Conservation (phyloP, 2,113 vertebrate genomes). For the Urocynchramus pylzowi region DNA sequence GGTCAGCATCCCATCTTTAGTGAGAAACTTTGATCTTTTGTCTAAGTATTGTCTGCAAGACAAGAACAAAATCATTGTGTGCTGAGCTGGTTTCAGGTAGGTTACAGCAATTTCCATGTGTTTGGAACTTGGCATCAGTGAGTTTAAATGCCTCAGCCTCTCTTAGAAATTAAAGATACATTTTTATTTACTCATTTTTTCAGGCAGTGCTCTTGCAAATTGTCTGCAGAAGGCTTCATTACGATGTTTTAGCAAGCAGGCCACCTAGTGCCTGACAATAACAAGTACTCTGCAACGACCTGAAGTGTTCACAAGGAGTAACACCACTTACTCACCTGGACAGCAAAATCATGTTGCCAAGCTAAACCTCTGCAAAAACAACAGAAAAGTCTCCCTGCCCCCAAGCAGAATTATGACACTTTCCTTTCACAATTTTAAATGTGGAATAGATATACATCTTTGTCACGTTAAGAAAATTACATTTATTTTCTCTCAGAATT, state of each 20-base stretch:
- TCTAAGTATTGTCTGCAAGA: background rate
- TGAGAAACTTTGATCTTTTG: background rate
- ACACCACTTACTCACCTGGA: background rate
- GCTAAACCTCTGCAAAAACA: background rate
- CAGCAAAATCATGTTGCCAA: background rate
- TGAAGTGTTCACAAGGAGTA: background rate
- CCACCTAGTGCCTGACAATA: conserved; percentile 56
- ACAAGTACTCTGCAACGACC: conserved; percentile 20
- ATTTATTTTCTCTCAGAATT: background rate
- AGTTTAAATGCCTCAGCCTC: background rate
- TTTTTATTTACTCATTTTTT: background rate
- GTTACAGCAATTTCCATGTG: background rate
- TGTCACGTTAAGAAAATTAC: background rate
- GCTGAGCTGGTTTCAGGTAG: background rate
- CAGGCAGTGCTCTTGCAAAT: background rate
- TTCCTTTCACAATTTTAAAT: background rate
- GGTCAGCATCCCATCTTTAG: fast-evolving
- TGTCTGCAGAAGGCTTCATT: background rate
- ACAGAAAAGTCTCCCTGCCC: fast-evolving
- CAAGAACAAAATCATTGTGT: background rate
- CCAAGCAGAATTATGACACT: background rate
- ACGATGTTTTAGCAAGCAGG: conserved; percentile 58
- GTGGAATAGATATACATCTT: background rate
- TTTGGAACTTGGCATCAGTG: fast-evolving
- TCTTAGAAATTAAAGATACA: background rate